Percentiles rank a stretch among this genome's conserved stretches.
Conservation (phyloP, 2,888 invertebrate species). For the Phragmatobia fuliginosa region DNA sequence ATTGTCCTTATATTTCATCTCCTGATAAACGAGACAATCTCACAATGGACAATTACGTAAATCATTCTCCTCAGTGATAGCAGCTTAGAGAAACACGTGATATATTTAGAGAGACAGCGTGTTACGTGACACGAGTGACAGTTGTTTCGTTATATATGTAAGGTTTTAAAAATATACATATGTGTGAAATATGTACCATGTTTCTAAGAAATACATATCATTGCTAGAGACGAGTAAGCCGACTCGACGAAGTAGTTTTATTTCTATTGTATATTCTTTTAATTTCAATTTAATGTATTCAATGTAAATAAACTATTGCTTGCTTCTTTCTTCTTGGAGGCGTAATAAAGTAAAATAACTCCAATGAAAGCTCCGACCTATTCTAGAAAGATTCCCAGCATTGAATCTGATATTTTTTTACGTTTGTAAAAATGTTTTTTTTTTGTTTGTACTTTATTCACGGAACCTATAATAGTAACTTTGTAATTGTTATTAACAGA, state of each 20-base stretch:
- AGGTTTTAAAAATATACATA: neutral
- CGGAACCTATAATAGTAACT: too few relatives aligned
- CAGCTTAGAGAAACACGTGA: neutral
- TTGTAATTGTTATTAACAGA: too few relatives aligned
- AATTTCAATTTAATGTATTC: too few relatives aligned
- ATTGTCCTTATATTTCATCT: neutral
- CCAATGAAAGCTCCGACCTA: neutral
- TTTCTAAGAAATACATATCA: neutral
- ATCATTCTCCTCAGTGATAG: neutral
- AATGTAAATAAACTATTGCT: too few relatives aligned
- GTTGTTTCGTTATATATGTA: neutral
- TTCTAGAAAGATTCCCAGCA: neutral
- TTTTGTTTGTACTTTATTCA: too few relatives aligned
- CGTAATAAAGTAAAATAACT: too few relatives aligned
- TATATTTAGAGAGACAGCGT: neutral
- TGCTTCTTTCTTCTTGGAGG: too few relatives aligned
- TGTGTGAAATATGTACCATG: neutral
- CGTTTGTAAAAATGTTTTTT: too few relatives aligned
- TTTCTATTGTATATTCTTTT: too few relatives aligned
- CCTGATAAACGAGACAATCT: neutral
- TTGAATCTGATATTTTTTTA: too few relatives aligned
- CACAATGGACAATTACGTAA: neutral
- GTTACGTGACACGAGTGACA: neutral
- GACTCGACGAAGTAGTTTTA: too few relatives aligned
- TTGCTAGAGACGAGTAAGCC: too few relatives aligned